Evolutionary conservation across 2,797 vertebrate genomes (phyloP), one percentile per base, ranked within the genome.

Genomic region (Taenioides sp.): DNA sequence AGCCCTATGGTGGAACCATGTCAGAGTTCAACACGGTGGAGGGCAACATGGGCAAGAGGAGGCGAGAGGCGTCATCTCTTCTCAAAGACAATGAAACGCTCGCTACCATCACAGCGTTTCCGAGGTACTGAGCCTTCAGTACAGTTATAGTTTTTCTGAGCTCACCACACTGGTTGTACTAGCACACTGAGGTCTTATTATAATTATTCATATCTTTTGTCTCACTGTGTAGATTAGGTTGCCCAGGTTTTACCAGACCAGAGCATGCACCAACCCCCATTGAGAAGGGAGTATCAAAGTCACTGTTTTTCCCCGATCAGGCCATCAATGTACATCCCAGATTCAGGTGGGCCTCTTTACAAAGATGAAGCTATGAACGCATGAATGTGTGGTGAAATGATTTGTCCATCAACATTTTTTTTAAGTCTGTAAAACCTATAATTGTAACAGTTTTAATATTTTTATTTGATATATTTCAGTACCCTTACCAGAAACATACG

Each of bases 21-120:
- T 97, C 98, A 0, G 98, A 99, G 86, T 99, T 99, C 87, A 99
- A 99, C 91, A 99, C 98, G 0, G 98, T 99, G 7, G 96, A 99
- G 86, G 96, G 96, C 84, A 99, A 99, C 92, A 99, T 99, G 98
- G 94, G 93, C 62, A 96, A 97, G 87, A 94, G 98, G 71, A 92
- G 98, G 20, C 92, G 86, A 73, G 98, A 99, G 86, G 98, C 96
- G 0, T 96, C 95, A 0, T 95, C 95, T 1, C 86, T 98, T 14
- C 91, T 99, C 20, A 93, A 90, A 67, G 87, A 92, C 67, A 93
- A 95, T 37, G 94, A 97, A 84, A 97, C 95, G 3, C 80, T 99
- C 65, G 97, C 96, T 87, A 97, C 97, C 18, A 91, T 99, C 75
- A 99, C 98, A 0, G 92, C 98, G 18, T 99, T 98, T 86, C 98